Percentiles rank a stretch among this genome's conserved stretches.
These are phyloP conservation scores for Bombyx huttoni DNA, from an alignment of 2,888 invertebrate genomes.

Conservation along the genomic window DNA sequence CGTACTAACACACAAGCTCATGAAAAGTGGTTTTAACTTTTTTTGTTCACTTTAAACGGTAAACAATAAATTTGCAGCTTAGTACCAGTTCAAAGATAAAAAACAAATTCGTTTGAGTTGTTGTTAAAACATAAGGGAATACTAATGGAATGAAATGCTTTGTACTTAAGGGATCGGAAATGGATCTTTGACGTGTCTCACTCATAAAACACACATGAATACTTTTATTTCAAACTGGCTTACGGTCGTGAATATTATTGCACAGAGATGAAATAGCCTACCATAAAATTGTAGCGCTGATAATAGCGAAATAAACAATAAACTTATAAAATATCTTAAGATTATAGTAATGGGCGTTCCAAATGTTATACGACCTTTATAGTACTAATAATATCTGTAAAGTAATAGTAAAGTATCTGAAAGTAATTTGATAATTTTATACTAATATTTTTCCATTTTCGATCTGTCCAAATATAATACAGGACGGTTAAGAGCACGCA, in stretches of 20 bases:
- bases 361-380: background rate
- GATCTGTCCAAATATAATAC: constrained; percentile 7
- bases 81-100: background rate
- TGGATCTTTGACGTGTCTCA: background rate
- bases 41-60: background rate
- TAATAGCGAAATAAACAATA: background rate
- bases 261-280: background rate
- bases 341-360: background rate
- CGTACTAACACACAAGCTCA: background rate
- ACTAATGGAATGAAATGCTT: background rate
- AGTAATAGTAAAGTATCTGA: too few relatives aligned
- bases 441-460: background rate
- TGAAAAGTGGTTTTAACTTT: background rate
- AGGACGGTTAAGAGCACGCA: constrained; percentile 8
- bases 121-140: background rate
- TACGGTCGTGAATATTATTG: background rate
- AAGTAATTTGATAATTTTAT: background rate
- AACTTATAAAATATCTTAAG: background rate
- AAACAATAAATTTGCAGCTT: background rate
- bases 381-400: too few relatives aligned
- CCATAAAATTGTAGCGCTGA: background rate
- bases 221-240: background rate
- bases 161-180: background rate
- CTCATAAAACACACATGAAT: background rate
- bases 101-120: background rate